phyloP scores from a whole-genome alignment of 2,113 vertebrate genomes.

The Silurus glanis region DNA sequence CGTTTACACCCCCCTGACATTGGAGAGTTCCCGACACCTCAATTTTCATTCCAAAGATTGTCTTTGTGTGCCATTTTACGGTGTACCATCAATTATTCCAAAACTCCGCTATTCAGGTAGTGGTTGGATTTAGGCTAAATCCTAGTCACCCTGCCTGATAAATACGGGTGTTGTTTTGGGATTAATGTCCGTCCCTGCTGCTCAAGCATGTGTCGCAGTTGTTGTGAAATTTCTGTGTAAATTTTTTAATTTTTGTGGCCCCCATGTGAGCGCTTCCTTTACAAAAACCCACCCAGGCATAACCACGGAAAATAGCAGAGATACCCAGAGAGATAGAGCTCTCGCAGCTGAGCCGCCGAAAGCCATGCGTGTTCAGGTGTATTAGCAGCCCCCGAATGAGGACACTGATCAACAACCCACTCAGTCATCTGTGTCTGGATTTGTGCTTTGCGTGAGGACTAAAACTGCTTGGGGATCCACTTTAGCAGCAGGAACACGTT shows the following conservation, averaged over 20 bases:
- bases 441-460: background rate
- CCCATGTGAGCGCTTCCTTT: background rate
- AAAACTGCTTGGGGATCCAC: slow-evolving; percentile 11
- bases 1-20: background rate
- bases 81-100: slow-evolving; percentile 45
- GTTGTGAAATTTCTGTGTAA: slow-evolving; percentile 34
- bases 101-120: slow-evolving; percentile 20
- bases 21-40: background rate
- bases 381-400: background rate
- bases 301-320: background rate
- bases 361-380: background rate
- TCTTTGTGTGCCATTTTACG: slow-evolving; percentile 15
- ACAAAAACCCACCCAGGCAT: background rate
- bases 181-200: slow-evolving; percentile 41
- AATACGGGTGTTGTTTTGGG: slow-evolving; percentile 31
- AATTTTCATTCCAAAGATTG: slow-evolving; percentile 24
- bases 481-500: slow-evolving; percentile 2
- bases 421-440: background rate
- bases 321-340: background rate
- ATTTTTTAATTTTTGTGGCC: slow-evolving; percentile 54
- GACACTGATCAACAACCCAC: background rate
- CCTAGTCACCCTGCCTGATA: slow-evolving; percentile 24
- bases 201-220: slow-evolving; percentile 36
- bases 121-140: slow-evolving; percentile 20
- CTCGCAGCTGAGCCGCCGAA: slow-evolving; percentile 12